Base-by-base conservation (phyloP, 1,140 invertebrate genomes). In the Panagrolaimus sp. region DNA sequence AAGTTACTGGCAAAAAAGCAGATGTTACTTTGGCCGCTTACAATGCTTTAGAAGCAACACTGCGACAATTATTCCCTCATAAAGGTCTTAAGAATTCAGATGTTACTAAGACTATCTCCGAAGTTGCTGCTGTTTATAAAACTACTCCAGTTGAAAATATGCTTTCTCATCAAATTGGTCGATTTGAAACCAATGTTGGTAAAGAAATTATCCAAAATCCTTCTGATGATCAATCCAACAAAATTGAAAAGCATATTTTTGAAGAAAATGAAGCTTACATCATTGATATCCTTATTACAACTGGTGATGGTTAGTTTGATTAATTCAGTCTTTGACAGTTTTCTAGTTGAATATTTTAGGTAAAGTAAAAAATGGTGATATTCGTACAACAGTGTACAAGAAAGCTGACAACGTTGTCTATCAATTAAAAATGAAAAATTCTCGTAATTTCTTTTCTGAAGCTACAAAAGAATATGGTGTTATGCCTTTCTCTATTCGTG, bases 171-270 rank as follows among this genome's bases (percentile, higher is more conserved):
- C 93, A 98, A 83, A 44, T 98, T 62, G 83, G 85, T 73, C 83
- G 83, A 24, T 93, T 94, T 82, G 92, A 95, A 84, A 92, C 93
- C 84, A 91, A 98, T 86, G 96, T 95, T 26, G 94, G 97, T 77
- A 99, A 99, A 86, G 94, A 94, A 17, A 96, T 99, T 73, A 97
- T 98, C 79, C 92, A 95, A 84, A 96, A 97, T 86, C 96, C 96
- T 5, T 93, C 90, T 78, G 96, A 98, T 83, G 91, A 92, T 62
- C 96, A 98, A 83, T 86, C 83, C 76, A 95, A 96, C 84, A 95
- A 98, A 83, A 92, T 97, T 84, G 96, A 98, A 85, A 96, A 96
- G 83, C 93, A 90, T 84, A 91, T 91, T 70, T 90, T 99, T 85
- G 94, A 96, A 84, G 90, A 91, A 67, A 89, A 97, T 85, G 96